phyloP scores from a whole-genome alignment of 2,797 vertebrate species.

The Mustela erminea region DNA sequence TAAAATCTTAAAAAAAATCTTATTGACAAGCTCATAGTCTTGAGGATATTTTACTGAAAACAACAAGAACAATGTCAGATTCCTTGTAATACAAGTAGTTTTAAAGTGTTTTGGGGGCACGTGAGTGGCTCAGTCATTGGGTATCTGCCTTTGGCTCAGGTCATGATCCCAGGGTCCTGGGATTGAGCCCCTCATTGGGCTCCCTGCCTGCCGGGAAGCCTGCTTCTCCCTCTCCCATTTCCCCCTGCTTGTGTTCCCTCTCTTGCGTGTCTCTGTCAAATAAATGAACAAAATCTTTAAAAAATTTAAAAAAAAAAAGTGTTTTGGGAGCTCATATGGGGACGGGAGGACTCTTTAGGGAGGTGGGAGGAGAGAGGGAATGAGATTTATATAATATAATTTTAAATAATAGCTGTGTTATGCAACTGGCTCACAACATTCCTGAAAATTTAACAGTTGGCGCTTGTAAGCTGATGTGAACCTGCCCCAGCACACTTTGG shows the following conservation, averaged over 20 bases:
- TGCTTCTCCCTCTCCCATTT: too few species aligned
- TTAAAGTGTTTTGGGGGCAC: background rate
- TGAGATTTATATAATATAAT: background rate
- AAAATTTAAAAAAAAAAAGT: too few species aligned
- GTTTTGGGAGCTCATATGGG: background rate
- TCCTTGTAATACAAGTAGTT: background rate
- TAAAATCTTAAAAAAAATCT: background rate
- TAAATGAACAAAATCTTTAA: too few species aligned
- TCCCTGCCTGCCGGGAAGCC: too few species aligned
- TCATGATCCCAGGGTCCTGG: too few species aligned
- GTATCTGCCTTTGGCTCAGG: too few species aligned
- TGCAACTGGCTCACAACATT: background rate
- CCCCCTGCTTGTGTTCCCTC: too few species aligned
- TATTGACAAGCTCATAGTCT: background rate
- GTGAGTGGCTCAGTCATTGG: too few species aligned
- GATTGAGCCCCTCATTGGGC: too few species aligned
- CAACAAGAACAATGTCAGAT: background rate
- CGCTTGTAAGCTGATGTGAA: background rate
- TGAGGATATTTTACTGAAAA: background rate
- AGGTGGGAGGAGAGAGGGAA: background rate
- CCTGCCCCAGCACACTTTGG: background rate
- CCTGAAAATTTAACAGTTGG: background rate
- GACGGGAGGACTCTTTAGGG: background rate
- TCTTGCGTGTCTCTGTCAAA: too few species aligned
- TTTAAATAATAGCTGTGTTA: constrained; percentile 46